phyloP scores from a whole-genome alignment of 2,113 vertebrate species.

The Cephalopholis sonnerati region DNA sequence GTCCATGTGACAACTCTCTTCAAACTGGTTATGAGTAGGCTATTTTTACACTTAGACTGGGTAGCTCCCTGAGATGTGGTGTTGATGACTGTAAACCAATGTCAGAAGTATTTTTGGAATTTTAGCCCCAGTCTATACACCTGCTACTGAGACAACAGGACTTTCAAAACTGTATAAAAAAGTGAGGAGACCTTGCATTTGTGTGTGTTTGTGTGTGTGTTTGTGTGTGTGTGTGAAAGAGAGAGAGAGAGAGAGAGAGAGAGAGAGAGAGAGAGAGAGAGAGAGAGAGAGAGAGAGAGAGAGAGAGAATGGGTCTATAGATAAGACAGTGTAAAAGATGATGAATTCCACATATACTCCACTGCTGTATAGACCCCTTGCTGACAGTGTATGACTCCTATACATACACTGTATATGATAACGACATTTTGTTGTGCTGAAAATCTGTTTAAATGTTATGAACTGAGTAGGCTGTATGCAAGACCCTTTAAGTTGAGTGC shows the following conservation, averaged over 20 bases:
- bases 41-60: slow-evolving; percentile 26
- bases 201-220: background rate
- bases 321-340: background rate
- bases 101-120: background rate
- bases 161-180: background rate
- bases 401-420: background rate
- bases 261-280: no score
- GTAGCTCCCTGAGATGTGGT: background rate
- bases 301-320: no score
- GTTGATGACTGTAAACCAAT: background rate
- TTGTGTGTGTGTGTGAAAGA: no score
- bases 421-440: background rate
- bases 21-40: slow-evolving; percentile 11
- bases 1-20: slow-evolving; percentile 34
- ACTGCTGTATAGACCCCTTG: background rate
- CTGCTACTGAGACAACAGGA: background rate
- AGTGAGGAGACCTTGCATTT: background rate
- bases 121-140: background rate
- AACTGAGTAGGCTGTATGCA: background rate
- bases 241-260: no score
- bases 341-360: no score
- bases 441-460: background rate
- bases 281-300: no score
- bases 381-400: background rate
- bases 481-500: background rate